These are phyloP conservation scores for Eledona agricola DNA, from an alignment of 2,888 invertebrate species.

Conservation along the genomic window DNA sequence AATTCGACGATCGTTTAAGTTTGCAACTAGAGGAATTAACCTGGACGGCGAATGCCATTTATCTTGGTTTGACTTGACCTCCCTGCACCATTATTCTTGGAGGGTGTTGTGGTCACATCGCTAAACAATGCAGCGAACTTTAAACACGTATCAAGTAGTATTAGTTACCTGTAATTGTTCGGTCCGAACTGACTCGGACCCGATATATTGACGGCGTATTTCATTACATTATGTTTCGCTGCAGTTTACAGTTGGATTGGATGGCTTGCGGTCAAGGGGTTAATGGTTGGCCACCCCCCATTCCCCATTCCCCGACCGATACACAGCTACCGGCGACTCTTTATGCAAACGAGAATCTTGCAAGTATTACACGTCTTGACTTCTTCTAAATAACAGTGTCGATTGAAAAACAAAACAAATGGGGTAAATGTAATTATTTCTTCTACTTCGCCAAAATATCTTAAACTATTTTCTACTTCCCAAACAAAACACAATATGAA, in stretches of 20 bases:
- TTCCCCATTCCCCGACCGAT: constrained; percentile 1
- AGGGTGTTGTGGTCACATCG: constrained; percentile 58
- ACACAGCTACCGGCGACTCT: no score
- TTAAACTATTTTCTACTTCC: no score
- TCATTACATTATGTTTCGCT: constrained; percentile 60
- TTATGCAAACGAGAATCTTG: no score
- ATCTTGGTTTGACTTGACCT: constrained; percentile 62
- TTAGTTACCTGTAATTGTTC: constrained; percentile 62
- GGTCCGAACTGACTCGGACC: constrained; percentile 34
- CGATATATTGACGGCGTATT: constrained; percentile 59
- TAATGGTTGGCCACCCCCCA: constrained; percentile 31
- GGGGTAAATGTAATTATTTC: no score
- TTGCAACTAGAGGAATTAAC: constrained; percentile 62
- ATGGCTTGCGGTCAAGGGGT: constrained; percentile 46
- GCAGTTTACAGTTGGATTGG: constrained; percentile 56
- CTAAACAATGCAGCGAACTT: constrained; percentile 63
- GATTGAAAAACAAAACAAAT: no score
- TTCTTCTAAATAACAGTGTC: no score
- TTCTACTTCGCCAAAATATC: no score
- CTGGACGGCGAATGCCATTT: constrained; percentile 62
- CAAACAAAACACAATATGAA: no score
- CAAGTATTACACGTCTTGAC: no score
- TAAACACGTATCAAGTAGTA: constrained; percentile 61
- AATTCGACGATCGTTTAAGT: constrained; percentile 58
- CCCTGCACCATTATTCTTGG: constrained; percentile 60